Base-by-base conservation (phyloP, 2,113 vertebrate genomes). In the Ibidorhyncha struthersii region DNA sequence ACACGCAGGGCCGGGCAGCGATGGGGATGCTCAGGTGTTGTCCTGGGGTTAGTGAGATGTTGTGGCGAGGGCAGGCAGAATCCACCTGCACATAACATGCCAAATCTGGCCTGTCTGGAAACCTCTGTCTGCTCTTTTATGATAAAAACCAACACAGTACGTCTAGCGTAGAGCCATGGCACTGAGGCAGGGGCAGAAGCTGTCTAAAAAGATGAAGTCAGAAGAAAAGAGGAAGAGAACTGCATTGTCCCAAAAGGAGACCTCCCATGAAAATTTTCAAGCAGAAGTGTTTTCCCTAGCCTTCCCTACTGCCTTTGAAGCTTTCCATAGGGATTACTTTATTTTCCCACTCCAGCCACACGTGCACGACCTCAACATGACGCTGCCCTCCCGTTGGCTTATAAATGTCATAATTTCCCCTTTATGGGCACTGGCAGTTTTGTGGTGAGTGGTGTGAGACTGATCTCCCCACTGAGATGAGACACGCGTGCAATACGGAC, bases 401-500 rank as follows among this genome's bases (percentile, higher is more conserved):
- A 45, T 5, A 11, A 62, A 78, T 29, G 19, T 78, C 36, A 16
- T 27, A 0, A 45, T 66, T 78, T 81, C 25, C 14, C 36, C 63
- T 25, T 36, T 29, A 62, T 17, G 36, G 45, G 18, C 50, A 14
- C 69, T 62, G 67, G 22, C 27, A 61, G 40, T n/a, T 80, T 66
- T 58, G 45, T 4, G 2, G 49, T 43, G 53, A 82, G 88, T 2
- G 32, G 32, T 40, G 73, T 45, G 76, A 77, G 36, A 12, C 58
- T 29, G 45, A 41, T 66, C 12, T 73, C 71, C 58, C 69, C 14
- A 1, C 13, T 4, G 65, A 86, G 72, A 58, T n/a, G 2, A 4
- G 4, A 62, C 0, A 1, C 0, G 0, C 0, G 0, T 25, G 32
- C 0, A 0, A 66, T 32, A 50, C 2, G 0, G 0, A 2, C 23